Evolutionary conservation across 2,888 invertebrate genomes (phyloP), one percentile per base, ranked within the genome.

Genomic region (Dolomedes plantarius): DNA sequence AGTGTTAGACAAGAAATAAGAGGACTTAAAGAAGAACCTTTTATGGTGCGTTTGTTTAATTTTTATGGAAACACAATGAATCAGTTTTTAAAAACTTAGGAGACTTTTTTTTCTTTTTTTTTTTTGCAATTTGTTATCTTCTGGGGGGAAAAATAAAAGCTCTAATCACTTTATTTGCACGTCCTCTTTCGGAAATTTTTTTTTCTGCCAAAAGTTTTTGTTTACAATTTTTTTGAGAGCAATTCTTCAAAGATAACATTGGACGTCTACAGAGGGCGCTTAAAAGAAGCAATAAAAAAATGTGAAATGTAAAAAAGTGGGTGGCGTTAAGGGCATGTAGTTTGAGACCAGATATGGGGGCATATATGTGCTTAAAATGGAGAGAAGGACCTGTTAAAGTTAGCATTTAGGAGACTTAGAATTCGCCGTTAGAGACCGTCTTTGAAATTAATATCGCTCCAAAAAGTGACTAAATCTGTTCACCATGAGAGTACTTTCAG

Each of bases 31-130:
- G 27, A 11, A 56, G 56, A 56, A 19, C 23, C 56, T 50, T 82
- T 82, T 82, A 75, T 82, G 68, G 27, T 27, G 32, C 23, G 36
- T 56, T 73, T 73, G 83, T 73, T 85, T 85, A 85, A 85, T 85
- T 85, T 85, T 77, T 72, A 77, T 85, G 56, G 71, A 85, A 85
- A 77, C 77, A 85, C 83, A 77, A 77, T 85, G 69, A 76, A 85
- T 77, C 83, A 77, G 65, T 72, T 85, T 85, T 83, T 85, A 72
- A 77, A 73, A 77, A 77, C 72, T 67, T 74, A 56, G 56, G 28
- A 27, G 39, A 13, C 32, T 68, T 68, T 74, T n/a, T n/a, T n/a
- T n/a, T n/a, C n/a, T n/a, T n/a, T n/a, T n/a, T n/a, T n/a, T n/a
- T 81, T 74, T 31, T 75, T 29, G 9, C 29, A 31, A 6, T 56